Base-by-base conservation (phyloP, 2,888 invertebrate genomes). In the Platycheirus rosarum region DNA sequence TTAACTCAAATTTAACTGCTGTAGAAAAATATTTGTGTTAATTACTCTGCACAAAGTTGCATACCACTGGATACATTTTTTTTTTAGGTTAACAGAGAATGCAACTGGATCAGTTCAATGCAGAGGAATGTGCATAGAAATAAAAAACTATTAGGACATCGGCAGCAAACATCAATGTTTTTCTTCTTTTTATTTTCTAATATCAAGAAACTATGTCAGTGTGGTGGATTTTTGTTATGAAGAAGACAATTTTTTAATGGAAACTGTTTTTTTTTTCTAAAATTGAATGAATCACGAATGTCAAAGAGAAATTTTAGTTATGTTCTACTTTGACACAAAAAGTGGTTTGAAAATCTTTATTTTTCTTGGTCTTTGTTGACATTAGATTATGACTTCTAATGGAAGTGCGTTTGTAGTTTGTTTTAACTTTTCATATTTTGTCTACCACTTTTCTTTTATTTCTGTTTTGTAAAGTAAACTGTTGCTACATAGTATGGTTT, bases 91-190 rank as follows among this genome's bases (percentile, higher is more conserved):
- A 73, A 18, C 42, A 66, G 16, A 68, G 20, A 65, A 57, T 60
- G 75, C 46, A 79, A 70, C 53, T 79, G 63, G 79, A 79, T 79
- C 74, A 79, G 78, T 73, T 68, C 78, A 79, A 73, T 79, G 78
- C 78, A 26, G 74, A 63, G 53, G 29, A 79, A 79, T 73, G 48
- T 68, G 66, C 71, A 62, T 53, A 62, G 62, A 37, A 40, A 62
- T 40, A 35, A 66, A 49, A 37, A 42, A 53, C 57, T 57, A 63
- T 78, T 62, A 71, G 77, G 73, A 78, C 65, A 71, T 71, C 65
- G 55, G 20, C 63, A 55, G 32, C 32, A 42, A 60, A 40, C 55
- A 57, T 76, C 37, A 68, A 68, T 62, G 60, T 60, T 60, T n/a
- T 60, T 60, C 44, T 44, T 29, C 42, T 42, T 51, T 66, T 53